Base-by-base conservation (phyloP, 2,797 vertebrate species). In the Enteromius paludinosus region DNA sequence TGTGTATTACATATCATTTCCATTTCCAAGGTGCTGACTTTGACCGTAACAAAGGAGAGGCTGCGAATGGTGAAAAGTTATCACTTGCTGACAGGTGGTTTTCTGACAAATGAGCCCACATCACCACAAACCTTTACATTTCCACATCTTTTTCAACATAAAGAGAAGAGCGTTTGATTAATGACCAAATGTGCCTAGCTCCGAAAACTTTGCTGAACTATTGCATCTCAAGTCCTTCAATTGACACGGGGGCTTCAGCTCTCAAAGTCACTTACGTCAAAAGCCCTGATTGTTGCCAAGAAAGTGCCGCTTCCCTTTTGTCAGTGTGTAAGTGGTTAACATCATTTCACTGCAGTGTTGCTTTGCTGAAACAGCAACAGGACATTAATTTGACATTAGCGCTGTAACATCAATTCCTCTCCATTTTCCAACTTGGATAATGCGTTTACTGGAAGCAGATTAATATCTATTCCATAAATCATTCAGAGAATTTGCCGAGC, bases 381-480 rank as follows among this genome's bases (percentile, higher is more conserved):
- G 87, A 93, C 93, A 96, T 95, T 95, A 92, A 96, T 96, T 95
- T 95, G 95, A 95, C 94, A 95, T 95, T 94, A 95, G 92, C 92
- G 90, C 89, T 92, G 92, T 94, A 96, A 95, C 93, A 96, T 96
- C 94, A 95, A 95, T 96, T 96, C 94, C 93, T 93, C 90, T 90
- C 89, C 76, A 87, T 88, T 88, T 92, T 95, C 94, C 95, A 97
- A 95, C 94, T 95, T 94, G 94, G 93, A 95, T 94, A 96, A 96
- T 96, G 94, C 96, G 94, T 97, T 97, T 98, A 96, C 96, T 95
- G 96, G 95, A 96, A 97, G 95, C 94, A 97, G 96, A 98, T 98
- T 97, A 96, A 96, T 98, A 97, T 96, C 96, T 96, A 95, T 97
- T 96, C 95, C 94, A 97, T 98, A 96, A 97, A 98, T 98, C 96